phyloP scores from a whole-genome alignment of 2,888 invertebrate species.

The Lampropteryx suffumata region DNA sequence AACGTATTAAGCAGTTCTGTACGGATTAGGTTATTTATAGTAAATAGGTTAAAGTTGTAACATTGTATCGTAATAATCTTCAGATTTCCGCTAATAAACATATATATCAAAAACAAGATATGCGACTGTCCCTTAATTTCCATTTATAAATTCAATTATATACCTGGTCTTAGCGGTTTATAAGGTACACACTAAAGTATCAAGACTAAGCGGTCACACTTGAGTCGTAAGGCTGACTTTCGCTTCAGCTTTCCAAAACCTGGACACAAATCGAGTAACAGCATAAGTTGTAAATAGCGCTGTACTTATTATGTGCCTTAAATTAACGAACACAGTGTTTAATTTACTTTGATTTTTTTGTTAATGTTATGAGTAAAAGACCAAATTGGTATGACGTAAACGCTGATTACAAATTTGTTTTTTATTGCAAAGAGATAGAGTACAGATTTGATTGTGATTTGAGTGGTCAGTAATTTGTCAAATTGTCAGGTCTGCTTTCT shows the following conservation, averaged over 20 bases:
- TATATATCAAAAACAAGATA: conserved; percentile 1
- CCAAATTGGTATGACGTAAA: conserved; percentile 12
- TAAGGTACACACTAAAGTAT: conserved; percentile 47
- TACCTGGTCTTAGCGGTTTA: conserved; percentile 28
- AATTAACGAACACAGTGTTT: conserved; percentile 17
- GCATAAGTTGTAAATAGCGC: conserved; percentile 38
- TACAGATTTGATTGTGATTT: conserved; percentile 19
- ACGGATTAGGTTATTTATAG: no score
- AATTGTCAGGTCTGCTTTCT: conserved; percentile 53
- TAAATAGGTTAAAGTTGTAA: no score
- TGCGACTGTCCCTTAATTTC: conserved; percentile 9
- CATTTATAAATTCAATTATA: conserved; percentile 25
- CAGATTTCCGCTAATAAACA: no score
- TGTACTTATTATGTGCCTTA: conserved; percentile 31
- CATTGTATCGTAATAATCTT: no score
- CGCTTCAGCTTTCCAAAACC: conserved; percentile 79
- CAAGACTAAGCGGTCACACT: conserved; percentile 61
- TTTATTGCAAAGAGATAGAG: conserved; percentile 24
- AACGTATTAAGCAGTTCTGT: no score
- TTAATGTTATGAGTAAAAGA: conserved; percentile 5
- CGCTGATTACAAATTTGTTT: conserved; percentile 40
- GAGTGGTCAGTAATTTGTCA: conserved; percentile 39
- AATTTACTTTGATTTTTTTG: conserved; percentile 20
- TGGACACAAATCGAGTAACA: conserved; percentile 47
- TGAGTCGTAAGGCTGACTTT: conserved; percentile 65